Conservation (phyloP, 2,113 vertebrate species). For the Lycocorax pyrrhopterus region DNA sequence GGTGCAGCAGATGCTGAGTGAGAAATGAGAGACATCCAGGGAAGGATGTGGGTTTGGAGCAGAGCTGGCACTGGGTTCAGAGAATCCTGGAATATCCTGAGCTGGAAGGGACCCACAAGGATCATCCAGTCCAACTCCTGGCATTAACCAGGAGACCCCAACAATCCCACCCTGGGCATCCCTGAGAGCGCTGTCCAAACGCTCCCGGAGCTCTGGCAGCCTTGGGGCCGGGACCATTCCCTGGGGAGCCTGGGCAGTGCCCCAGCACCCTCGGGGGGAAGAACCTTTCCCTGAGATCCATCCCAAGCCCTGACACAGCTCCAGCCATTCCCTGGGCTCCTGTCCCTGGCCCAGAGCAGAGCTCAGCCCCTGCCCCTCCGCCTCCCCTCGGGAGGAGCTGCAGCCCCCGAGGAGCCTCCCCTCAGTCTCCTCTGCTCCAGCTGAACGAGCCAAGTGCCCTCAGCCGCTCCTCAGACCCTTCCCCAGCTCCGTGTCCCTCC, state of each 20-base stretch:
- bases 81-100: neutral
- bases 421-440: too few relatives aligned
- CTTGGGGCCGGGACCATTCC: neutral
- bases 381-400: too few relatives aligned
- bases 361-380: neutral
- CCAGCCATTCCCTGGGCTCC: neutral
- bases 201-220: neutral
- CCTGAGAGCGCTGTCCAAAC: neutral
- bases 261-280: neutral
- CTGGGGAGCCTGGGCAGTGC: neutral
- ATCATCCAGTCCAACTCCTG: accelerated
- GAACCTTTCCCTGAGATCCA: neutral
- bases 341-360: neutral
- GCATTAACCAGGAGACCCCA: neutral
- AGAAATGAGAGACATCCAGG: neutral
- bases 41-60: neutral
- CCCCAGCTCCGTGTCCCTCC: too few relatives aligned
- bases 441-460: too few relatives aligned
- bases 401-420: too few relatives aligned
- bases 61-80: neutral
- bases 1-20: neutral
- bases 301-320: neutral
- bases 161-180: neutral
- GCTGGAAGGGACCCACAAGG: accelerated
- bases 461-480: too few relatives aligned